phyloP scores from a whole-genome alignment of 2,888 invertebrate species.

The Thysanoteuthis rhombus region DNA sequence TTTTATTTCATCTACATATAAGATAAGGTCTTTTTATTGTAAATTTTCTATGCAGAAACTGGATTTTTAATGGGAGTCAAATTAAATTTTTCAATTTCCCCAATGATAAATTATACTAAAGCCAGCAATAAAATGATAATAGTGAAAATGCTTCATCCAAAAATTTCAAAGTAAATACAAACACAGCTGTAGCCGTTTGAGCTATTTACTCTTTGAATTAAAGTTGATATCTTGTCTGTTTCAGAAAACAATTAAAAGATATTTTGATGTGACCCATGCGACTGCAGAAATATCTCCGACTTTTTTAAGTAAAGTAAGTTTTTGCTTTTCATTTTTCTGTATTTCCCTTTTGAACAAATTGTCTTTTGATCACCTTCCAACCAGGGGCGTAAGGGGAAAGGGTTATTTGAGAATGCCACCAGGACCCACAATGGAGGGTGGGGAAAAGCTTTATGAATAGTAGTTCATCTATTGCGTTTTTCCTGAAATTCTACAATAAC shows the following conservation, averaged over 20 bases:
- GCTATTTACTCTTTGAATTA: background rate
- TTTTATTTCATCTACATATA: no score
- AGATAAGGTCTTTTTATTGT: no score
- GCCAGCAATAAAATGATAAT: background rate
- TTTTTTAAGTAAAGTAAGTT: constrained; percentile 84
- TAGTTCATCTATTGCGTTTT: no score
- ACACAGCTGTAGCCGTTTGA: background rate
- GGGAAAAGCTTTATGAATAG: no score
- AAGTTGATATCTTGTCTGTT: constrained; percentile 37
- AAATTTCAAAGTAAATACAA: background rate
- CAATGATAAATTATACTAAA: background rate
- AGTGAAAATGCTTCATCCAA: background rate
- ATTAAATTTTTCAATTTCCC: no score
- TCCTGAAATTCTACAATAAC: no score
- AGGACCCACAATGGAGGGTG: no score
- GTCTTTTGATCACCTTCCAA: no score
- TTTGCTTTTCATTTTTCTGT: background rate
- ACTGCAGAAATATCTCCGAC: constrained; percentile 94
- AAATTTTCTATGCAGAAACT: no score
- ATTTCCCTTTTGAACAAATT: background rate
- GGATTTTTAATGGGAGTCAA: no score
- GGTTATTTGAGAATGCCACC: no score
- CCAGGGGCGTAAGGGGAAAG: no score
- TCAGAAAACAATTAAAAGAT: constrained; percentile 85
- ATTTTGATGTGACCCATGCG: constrained; percentile 90